Base-by-base conservation (phyloP, 2,113 vertebrate species). In the Hydrochoerus hydrochaeris region DNA sequence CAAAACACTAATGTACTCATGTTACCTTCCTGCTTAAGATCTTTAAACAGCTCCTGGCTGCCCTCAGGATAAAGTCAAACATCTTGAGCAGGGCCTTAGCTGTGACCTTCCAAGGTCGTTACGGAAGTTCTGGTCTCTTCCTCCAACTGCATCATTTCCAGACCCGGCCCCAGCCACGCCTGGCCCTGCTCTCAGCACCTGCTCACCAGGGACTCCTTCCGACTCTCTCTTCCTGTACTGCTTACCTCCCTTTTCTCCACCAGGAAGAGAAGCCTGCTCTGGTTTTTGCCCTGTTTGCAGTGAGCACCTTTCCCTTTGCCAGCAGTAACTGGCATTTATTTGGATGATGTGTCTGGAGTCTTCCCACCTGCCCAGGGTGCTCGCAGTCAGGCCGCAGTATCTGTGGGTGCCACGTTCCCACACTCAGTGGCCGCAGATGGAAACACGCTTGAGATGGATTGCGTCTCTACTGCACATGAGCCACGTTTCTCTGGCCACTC, bases 11-110 rank as follows among this genome's bases (percentile, higher is more conserved):
- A 97, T 96, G 88, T 96, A 87, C 96, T 96, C 95, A 90, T 95
- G 81, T 94, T 95, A 95, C 77, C 54, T 94, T 97, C 97, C 96
- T 95, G 94, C 71, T 95, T 97, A 92, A 90, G 96, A 90, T 95
- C 82, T 92, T 97, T 88, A 97, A 97, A 95, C 85, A 97, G 85
- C 82, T 95, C 92, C 96, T 28, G n/a, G 52, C 94, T 96, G 87
- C 90, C 95, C 94, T 94, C 87, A 95, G 95, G 92, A 97, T 94
- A 90, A 96, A 96, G 94, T 88, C 92, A 95, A 95, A 95, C 77
- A 95, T 90, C 90, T 90, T 97, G 85, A 97, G 85, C 84, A 65
- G 87, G 94, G 63, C 87, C 75, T 97, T 57, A 30, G 63, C 81
- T 77, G 9, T 95, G 90, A 97, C 94, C 87, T 96, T 95, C 92